phyloP scores from a whole-genome alignment of 92 coral and sea anemone species.

The Meandrina meandrites region DNA sequence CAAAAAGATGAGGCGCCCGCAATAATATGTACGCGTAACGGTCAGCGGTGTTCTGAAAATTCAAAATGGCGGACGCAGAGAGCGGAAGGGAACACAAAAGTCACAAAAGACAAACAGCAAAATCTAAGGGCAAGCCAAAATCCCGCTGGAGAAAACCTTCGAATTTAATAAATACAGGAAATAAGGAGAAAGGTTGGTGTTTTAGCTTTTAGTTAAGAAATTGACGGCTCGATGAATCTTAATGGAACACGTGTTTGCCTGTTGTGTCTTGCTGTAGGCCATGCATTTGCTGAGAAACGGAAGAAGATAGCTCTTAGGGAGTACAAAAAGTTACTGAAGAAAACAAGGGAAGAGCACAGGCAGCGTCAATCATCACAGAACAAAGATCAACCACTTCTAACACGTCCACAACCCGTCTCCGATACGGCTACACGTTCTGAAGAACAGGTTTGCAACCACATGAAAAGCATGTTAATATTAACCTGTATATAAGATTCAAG shows the following conservation, averaged over 20 bases:
- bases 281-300: constrained; percentile 86
- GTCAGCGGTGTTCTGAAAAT: not conserved
- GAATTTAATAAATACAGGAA: constrained; percentile 54
- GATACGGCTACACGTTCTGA: not conserved
- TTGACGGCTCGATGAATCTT: not conserved
- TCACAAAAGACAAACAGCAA: constrained; percentile 18
- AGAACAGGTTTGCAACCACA: constrained; percentile 10
- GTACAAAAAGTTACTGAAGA: constrained; percentile 77
- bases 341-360: constrained; percentile 56
- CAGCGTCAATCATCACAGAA: not conserved
- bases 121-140: constrained; percentile 38
- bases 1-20: not conserved
- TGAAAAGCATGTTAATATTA: no score
- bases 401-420: not conserved
- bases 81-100: constrained; percentile 13
- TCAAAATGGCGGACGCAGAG: constrained; percentile 70
- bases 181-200: constrained; percentile 64
- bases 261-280: constrained; percentile 57
- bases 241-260: not conserved
- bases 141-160: constrained; percentile 59
- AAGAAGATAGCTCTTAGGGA: constrained; percentile 74
- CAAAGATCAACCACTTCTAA: not conserved
- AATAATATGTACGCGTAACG: not conserved
- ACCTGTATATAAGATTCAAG: no score
- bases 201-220: not conserved